Conservation (phyloP, 2,797 vertebrate genomes). For the Cyclura pinguis region DNA sequence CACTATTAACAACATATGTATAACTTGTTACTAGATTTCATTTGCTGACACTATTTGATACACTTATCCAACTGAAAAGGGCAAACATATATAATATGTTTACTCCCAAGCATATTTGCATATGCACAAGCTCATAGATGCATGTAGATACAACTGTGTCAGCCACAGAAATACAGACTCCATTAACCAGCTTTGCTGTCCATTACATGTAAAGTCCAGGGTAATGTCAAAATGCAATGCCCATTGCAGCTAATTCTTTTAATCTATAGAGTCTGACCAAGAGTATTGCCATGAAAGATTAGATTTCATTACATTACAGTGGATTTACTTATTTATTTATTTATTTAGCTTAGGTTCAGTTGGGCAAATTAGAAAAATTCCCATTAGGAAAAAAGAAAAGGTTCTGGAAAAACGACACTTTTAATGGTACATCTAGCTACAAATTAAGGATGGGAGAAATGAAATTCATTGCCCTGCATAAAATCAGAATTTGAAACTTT, state of each 20-base stretch:
- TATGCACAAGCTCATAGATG: neutral
- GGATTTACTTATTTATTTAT: neutral
- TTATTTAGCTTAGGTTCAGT: conserved; percentile 5
- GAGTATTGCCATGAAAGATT: neutral
- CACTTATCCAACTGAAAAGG: neutral
- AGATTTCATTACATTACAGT: neutral
- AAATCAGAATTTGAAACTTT: conserved; percentile 26
- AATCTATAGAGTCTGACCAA: neutral
- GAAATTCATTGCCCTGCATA: neutral
- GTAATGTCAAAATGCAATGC: no score
- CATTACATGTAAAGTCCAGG: neutral
- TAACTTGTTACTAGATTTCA: neutral
- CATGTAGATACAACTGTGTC: neutral
- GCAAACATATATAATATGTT: neutral
- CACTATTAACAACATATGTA: neutral
- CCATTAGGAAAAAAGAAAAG: conserved; percentile 8
- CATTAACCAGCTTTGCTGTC: neutral
- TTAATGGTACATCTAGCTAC: conserved; percentile 24
- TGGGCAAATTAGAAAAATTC: conserved; percentile 31
- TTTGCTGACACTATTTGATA: neutral
- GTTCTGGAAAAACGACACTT: conserved; percentile 14
- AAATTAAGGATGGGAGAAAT: conserved; percentile 20
- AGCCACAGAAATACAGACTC: neutral
- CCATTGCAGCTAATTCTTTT: no score
- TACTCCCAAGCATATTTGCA: neutral